These are phyloP conservation scores for Stichopus horrens DNA, from an alignment of 53 echinoderm and acorn worm species.

Conservation along the genomic window DNA sequence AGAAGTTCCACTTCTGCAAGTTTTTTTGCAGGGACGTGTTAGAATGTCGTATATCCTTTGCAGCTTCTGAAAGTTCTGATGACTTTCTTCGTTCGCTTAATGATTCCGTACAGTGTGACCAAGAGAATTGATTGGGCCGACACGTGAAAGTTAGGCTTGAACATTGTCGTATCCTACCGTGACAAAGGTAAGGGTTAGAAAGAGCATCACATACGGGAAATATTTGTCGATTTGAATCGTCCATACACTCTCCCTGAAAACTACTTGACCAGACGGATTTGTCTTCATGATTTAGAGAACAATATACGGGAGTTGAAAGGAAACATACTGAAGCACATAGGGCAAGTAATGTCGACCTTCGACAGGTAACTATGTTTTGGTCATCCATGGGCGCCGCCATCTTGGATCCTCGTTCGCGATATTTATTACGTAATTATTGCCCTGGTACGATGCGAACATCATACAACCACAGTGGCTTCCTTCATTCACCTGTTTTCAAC, in stretches of 20 bases:
- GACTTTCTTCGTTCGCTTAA: too few species aligned
- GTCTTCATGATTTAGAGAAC: neutral
- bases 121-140: too few species aligned
- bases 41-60: neutral
- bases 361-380: neutral
- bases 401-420: slow-evolving; percentile 30
- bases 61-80: neutral
- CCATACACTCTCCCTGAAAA: neutral
- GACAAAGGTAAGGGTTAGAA: neutral
- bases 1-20: slow-evolving; percentile 20
- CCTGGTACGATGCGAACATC: too few species aligned
- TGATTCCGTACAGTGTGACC: too few species aligned
- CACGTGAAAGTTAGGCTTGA: too few species aligned
- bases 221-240: neutral
- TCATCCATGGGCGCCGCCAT: slow-evolving; percentile 8
- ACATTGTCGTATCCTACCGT: neutral
- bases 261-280: neutral
- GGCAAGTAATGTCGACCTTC: neutral
- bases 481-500: too few species aligned
- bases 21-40: slow-evolving; percentile 6
- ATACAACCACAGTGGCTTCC: too few species aligned
- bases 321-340: neutral
- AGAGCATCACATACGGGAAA: neutral
- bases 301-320: neutral
- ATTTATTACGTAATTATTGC: neutral